Percentiles rank a stretch among this genome's conserved stretches.
These are phyloP conservation scores for Orthonychiurus folsomi DNA, from an alignment of 2,888 invertebrate genomes.

Conservation along the genomic window DNA sequence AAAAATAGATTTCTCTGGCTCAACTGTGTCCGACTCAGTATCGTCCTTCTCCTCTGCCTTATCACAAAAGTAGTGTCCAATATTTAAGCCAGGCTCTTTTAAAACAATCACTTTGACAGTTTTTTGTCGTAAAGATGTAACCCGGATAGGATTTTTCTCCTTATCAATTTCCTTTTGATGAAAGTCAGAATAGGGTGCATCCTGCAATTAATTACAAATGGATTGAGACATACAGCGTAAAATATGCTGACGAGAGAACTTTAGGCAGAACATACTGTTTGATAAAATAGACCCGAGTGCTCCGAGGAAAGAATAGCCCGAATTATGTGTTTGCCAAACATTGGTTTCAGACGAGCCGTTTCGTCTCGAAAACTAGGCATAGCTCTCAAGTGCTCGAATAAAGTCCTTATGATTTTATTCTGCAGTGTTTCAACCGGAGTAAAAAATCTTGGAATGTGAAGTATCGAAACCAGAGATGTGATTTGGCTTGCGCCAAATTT, in stretches of 20 bases:
- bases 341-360: slow-evolving; percentile 13
- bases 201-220: slow-evolving; percentile 7
- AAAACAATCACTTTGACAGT: slow-evolving; percentile 13
- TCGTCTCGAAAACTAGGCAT: slow-evolving; percentile 18
- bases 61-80: slow-evolving; percentile 14
- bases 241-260: no score
- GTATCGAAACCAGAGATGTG: slow-evolving; percentile 29
- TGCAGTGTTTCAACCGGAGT: slow-evolving; percentile 17
- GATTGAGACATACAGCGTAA: not conserved
- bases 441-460: slow-evolving; percentile 59
- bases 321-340: slow-evolving; percentile 22
- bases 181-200: slow-evolving; percentile 13
- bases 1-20: slow-evolving; percentile 10
- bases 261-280: no score
- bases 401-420: slow-evolving; percentile 15
- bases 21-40: not conserved
- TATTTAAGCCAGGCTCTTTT: slow-evolving; percentile 16
- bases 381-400: slow-evolving; percentile 15
- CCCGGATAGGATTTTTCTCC: slow-evolving; percentile 11
- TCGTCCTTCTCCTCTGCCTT: slow-evolving; percentile 13
- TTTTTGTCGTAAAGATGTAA: slow-evolving; percentile 8
- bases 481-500: slow-evolving; percentile 26
- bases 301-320: not conserved
- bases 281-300: no score
- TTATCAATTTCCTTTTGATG: slow-evolving; percentile 15